Base-by-base conservation (phyloP, 2,888 invertebrate genomes). In the Acleris literana region DNA sequence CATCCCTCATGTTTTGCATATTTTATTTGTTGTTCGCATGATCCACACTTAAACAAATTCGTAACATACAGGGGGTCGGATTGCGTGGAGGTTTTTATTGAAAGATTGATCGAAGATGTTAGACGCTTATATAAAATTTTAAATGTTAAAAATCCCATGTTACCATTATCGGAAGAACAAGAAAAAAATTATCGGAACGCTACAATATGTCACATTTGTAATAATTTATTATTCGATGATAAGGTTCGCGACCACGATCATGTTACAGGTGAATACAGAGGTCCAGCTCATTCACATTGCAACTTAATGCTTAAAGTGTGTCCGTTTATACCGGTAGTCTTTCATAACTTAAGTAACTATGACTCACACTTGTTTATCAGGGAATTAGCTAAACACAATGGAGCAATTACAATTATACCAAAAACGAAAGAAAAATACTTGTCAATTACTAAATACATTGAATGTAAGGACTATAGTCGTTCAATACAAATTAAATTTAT, bases 201-300 rank as follows among this genome's bases (percentile, higher is more conserved):
- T 25, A 25, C 25, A 55, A 25, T 54, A 25, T 54, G 54, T 54
- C 33, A 54, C 25, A 54, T 54, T 25, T 54, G 54, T 29, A n/a
- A 54, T n/a, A 11, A 54, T 16, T 54, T 54, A 22, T 25, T 54
- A 18, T 54, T 25, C 22, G 54, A 54, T 25, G 29, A 29, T 25
- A 54, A 54, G 22, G 54, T 54, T 25, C 13, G 22, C 9, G 54
- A 54, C 29, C 54, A 54, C 25, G 25, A 25, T 25, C 25, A 25
- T 25, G 25, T 25, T 25, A 25, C 25, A 25, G 25, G 25, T 25
- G 1, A 25, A 5, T 25, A 25, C 5, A 25, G 25, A 25, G 25
- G 25, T 6, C 25, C 25, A n/a, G 25, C 25, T 25, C 25, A 25
- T 25, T 25, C 25, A 25, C 25, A 25, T 25, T 25, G 25, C 25